phyloP scores from a whole-genome alignment of 2,113 vertebrate genomes.

The Electrona antarctica region DNA sequence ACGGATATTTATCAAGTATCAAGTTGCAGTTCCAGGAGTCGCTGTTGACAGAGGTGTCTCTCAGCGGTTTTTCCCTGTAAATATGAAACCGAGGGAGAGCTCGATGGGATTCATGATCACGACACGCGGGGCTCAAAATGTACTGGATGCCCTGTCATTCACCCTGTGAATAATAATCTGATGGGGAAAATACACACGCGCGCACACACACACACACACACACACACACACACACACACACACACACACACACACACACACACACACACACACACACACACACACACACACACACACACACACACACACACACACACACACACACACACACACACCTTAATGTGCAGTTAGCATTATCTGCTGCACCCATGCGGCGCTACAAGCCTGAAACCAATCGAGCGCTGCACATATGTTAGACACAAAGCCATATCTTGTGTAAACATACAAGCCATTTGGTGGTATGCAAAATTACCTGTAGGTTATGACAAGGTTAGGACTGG shows the following conservation, averaged over 20 bases:
- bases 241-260: constrained; percentile 9
- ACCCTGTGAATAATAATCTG: constrained; percentile 33
- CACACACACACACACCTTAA: constrained; percentile 18
- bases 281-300: constrained; percentile 9
- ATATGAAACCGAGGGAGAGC: background rate
- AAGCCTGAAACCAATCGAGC: constrained; percentile 29
- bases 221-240: constrained; percentile 9
- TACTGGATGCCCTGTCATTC: constrained; percentile 42
- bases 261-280: constrained; percentile 9
- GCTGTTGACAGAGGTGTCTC: constrained; percentile 3
- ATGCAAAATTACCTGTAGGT: background rate
- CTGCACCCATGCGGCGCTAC: constrained; percentile 46
- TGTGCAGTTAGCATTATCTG: constrained; percentile 51
- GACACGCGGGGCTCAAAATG: constrained; percentile 19
- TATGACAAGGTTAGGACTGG: constrained; percentile 19
- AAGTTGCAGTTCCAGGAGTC: constrained; percentile 5
- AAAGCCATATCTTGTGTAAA: constrained; percentile 42
- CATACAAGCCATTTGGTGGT: constrained; percentile 20
- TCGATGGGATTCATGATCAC: background rate
- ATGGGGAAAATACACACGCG: background rate
- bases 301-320: too few species aligned
- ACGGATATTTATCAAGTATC: constrained; percentile 18
- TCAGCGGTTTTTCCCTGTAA: background rate
- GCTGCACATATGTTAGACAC: constrained; percentile 32
- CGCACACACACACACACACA: constrained; percentile 9